Evolutionary conservation across 30 jellyfish, hydroid and myxozoan genomes (phyloP).

Genomic region (Pseudorhiza aurosa): DNA sequence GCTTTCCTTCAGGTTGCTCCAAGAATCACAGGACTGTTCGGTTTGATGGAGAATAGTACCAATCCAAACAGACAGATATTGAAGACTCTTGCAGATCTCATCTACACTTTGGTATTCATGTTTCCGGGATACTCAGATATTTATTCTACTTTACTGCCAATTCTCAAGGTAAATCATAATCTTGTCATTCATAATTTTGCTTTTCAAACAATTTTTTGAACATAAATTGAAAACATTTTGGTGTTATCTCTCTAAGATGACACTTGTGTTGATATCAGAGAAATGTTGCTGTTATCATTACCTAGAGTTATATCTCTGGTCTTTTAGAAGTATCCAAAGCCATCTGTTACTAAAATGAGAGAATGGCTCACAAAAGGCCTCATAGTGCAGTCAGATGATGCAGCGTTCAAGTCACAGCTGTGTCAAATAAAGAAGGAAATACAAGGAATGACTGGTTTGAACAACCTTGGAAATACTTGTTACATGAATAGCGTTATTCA

Average conservation of each 20-base stretch:
- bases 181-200: not conserved
- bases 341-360: conserved; percentile 68
- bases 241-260: not conserved
- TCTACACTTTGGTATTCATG: conserved; percentile 74
- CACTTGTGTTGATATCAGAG: too few relatives aligned
- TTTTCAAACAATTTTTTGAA: not conserved
- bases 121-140: conserved; percentile 80
- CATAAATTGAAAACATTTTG: not conserved
- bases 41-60: conserved; percentile 37
- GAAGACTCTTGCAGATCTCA: conserved; percentile 63
- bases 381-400: not conserved
- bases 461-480: conserved; percentile 94
- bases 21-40: conserved; percentile 60
- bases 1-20: conserved; percentile 53
- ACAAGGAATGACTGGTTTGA: conserved; percentile 86
- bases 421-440: conserved; percentile 34
- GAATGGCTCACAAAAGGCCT: conserved; percentile 69
- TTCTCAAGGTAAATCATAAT: conserved; percentile 53
- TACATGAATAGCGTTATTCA: conserved; percentile 93
- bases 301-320: not conserved
- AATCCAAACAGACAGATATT: conserved; percentile 6
- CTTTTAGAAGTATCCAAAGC: conserved; percentile 71
- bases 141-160: conserved; percentile 31
- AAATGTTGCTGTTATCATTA: not conserved
- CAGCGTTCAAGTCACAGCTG: not conserved